phyloP scores from a whole-genome alignment of 2,888 invertebrate genomes.

The Scaptomyza caliginosa region DNA sequence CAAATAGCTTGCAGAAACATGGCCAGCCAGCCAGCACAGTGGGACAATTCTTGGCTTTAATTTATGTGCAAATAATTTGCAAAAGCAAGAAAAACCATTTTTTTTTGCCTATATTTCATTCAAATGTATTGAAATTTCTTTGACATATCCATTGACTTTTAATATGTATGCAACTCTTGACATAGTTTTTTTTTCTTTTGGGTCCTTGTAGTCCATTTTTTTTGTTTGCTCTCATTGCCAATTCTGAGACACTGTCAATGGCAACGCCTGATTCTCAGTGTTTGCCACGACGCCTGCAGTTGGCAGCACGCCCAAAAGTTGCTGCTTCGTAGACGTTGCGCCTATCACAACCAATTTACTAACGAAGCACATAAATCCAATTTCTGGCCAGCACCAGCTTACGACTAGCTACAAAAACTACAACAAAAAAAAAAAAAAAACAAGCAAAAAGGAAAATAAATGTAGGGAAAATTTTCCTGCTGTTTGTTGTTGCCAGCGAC shows the following conservation, averaged over 20 bases:
- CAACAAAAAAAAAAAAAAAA: conserved; percentile 24
- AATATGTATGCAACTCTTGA: not conserved
- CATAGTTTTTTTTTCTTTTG: not conserved
- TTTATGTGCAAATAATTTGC: no score
- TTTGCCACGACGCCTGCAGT: conserved; percentile 33
- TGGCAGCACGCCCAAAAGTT: conserved; percentile 51
- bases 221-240: not conserved
- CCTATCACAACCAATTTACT: conserved; percentile 80
- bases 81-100: no score
- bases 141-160: not conserved
- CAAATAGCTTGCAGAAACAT: conserved; percentile 29
- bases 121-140: not conserved
- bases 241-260: conserved; percentile 30
- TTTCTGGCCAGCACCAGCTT: conserved; percentile 64
- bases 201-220: not conserved
- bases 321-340: conserved; percentile 56
- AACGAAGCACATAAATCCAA: conserved; percentile 81
- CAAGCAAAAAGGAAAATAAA: not conserved
- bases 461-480: conserved; percentile 6
- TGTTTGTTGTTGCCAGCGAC: conserved; percentile 45
- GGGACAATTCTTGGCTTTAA: not conserved
- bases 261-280: conserved; percentile 18
- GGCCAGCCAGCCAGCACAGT: conserved; percentile 25
- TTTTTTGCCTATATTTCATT: not conserved
- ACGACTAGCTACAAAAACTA: conserved; percentile 21